Percentiles rank a stretch among this genome's conserved stretches.
These are phyloP conservation scores for Mythimna lalbum DNA, from an alignment of 2,888 invertebrate genomes.

Conservation along the genomic window DNA sequence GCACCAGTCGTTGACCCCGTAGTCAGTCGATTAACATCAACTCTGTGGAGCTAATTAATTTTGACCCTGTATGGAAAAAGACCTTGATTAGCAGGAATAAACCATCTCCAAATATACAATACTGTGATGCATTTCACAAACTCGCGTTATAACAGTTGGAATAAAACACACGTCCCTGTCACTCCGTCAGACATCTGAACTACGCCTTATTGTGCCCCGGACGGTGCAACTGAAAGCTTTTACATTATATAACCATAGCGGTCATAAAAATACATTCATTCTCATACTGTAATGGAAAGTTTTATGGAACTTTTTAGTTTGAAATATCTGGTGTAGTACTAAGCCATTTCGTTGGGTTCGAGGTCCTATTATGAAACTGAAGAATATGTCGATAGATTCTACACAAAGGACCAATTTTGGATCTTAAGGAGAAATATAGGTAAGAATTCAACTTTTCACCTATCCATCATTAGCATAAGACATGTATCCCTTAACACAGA, in stretches of 20 bases:
- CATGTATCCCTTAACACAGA: constrained; percentile 13
- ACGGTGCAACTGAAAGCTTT: constrained; percentile 51
- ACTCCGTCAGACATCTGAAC: constrained; percentile 21
- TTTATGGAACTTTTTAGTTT: constrained; percentile 32
- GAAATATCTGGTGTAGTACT: constrained; percentile 1
- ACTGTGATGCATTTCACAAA: constrained; percentile 4
- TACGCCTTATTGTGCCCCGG: constrained; percentile 19
- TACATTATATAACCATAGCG: constrained; percentile 29
- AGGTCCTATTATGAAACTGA: not conserved
- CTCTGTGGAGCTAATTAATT: not conserved
- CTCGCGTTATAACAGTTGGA: not conserved
- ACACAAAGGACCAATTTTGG: constrained; percentile 1
- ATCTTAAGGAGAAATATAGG: not conserved
- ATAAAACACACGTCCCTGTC: constrained; percentile 21
- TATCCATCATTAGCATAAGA: constrained; percentile 9
- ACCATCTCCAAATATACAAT: not conserved
- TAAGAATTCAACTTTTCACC: constrained; percentile 1
- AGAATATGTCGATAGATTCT: not conserved
- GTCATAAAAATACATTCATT: constrained; percentile 42
- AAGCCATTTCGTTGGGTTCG: not conserved
- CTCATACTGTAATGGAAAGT: constrained; percentile 32
- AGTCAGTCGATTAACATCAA: too few relatives aligned
- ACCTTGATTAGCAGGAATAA: not conserved
- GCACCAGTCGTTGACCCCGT: too few relatives aligned
- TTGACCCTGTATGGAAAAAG: too few relatives aligned